Evolutionary conservation across 2,113 vertebrate species (phyloP).

Genomic region (Tachycineta bicolor): DNA sequence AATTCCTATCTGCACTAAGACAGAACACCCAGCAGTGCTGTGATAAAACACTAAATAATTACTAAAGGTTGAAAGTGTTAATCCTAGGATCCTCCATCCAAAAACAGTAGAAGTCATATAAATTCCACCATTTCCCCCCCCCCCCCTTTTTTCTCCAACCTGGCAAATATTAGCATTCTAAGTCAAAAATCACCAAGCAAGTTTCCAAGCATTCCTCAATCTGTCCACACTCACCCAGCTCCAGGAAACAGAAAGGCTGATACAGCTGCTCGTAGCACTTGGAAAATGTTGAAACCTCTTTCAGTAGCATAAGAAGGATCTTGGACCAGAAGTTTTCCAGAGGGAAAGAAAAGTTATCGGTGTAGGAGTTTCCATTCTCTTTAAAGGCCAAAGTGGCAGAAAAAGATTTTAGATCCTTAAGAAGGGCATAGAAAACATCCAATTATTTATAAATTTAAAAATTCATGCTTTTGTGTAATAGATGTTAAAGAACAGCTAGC

Average conservation of each 20-base stretch:
- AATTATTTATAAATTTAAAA: neutral
- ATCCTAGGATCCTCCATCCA: neutral
- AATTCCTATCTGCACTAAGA: neutral
- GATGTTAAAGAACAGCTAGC: neutral
- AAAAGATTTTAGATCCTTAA: neutral
- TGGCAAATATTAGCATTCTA: neutral
- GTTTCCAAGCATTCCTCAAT: neutral
- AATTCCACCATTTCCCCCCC: neutral
- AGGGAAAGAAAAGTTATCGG: neutral
- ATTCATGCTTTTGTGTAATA: fast-evolving
- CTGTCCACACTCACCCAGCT: neutral
- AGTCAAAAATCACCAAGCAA: neutral
- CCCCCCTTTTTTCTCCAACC: fast-evolving
- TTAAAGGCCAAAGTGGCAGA: neutral
- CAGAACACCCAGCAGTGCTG: neutral
- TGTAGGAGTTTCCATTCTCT: neutral
- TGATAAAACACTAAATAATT: neutral
- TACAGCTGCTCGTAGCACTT: neutral
- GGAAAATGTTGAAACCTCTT: neutral
- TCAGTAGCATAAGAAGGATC: neutral
- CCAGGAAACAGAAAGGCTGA: neutral
- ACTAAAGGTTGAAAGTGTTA: neutral
- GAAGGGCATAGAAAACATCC: neutral
- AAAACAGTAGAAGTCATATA: neutral
- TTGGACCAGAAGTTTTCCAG: neutral